These are phyloP conservation scores for Anisognathus igniventris DNA, from an alignment of 2,797 vertebrate species.

Conservation along the genomic window DNA sequence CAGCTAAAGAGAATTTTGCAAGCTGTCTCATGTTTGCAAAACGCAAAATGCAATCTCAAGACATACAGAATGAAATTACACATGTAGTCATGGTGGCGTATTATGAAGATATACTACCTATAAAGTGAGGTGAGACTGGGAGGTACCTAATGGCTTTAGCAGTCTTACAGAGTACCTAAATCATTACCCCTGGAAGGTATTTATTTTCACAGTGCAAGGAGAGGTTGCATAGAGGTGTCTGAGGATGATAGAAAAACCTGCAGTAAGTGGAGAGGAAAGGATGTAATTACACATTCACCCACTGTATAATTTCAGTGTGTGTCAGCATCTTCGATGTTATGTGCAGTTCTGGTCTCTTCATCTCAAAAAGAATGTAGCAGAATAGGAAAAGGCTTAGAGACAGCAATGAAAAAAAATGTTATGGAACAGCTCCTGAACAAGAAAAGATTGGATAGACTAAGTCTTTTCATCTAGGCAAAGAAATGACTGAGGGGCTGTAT, in stretches of 20 bases:
- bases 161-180: background rate
- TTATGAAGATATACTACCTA: background rate
- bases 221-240: background rate
- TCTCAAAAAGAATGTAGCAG: background rate
- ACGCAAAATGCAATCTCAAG: background rate
- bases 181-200: background rate
- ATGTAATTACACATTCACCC: conserved; percentile 33
- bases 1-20: background rate
- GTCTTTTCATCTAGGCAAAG: background rate
- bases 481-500: background rate
- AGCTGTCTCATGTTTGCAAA: background rate
- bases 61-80: background rate
- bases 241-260: background rate
- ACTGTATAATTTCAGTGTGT: conserved; percentile 23
- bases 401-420: background rate
- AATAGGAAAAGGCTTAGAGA: background rate
- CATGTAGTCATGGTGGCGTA: background rate
- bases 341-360: background rate
- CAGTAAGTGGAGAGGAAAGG: background rate
- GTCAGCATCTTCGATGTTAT: conserved; percentile 24
- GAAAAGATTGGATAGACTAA: background rate
- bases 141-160: background rate
- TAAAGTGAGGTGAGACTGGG: background rate
- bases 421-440: background rate
- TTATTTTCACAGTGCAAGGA: background rate